Evolutionary conservation across 1,140 invertebrate genomes (phyloP), one percentile per base, ranked within the genome.

Genomic region (Drosophila ercepeae): DNA sequence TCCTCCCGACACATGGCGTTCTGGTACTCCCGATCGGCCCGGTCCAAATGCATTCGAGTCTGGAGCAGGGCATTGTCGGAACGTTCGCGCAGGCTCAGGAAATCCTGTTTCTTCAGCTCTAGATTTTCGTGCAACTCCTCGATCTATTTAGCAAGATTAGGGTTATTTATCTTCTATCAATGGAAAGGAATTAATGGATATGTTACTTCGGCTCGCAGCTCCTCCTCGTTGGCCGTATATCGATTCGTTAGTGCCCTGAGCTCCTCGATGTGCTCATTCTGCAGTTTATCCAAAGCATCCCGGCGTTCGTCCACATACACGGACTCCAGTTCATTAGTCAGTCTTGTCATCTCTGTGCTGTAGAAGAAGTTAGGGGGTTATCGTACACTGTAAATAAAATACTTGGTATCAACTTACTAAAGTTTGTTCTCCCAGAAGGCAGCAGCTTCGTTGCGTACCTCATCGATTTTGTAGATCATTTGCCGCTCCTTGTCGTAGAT

Each of bases 231-330:
- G 21, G 90, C 83, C 32, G 94, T 93, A 91, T 93, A 94, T 21
- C 91, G 91, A 65, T 92, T 91, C 65, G 93, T 93, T 8, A 92
- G 82, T 23, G 91, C 89, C 9, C 91, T 70, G 41, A 93, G 90
- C 75, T 93, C 93, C 52, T 92, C 91, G 27, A 93, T 91, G 54
- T 93, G 92, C 70, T 92, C 88, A 46, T 75, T 90, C 49, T 92
- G 90, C 21, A 92, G 74, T 72, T 92, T 91, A 63, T 94, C 93
- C 39, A 94, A 90, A 6, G 93, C 93, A n/a, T 83, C 86, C 25
- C 92, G 91, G 53, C 94, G 94, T 68, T 94, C 94, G 67, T 94
- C 94, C 39, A 92, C 91, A 72, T 94, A 93, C 55, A 93, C 92
- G 71, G 92, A 91, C 73, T 94, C 93, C 57, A 94, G 86, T 89